Conservation (phyloP, 53 echinoderm and acorn worm species). For the Luidia sarsii region DNA sequence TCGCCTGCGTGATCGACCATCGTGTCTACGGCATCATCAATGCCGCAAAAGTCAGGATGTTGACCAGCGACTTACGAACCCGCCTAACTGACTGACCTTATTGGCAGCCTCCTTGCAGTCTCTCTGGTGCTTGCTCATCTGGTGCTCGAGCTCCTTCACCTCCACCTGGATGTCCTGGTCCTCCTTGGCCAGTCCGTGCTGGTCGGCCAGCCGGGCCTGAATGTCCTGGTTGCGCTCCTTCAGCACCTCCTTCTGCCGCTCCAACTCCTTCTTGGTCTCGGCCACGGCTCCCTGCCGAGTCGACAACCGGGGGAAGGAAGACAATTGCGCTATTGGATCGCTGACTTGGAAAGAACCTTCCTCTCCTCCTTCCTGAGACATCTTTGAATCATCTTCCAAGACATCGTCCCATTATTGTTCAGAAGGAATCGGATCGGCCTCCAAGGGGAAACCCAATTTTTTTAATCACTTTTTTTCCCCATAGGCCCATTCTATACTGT, state of each 20-base stretch:
- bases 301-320: background rate
- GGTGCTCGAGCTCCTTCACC: conserved; percentile 92
- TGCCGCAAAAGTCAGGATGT: no score
- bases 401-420: no score
- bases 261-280: conserved; percentile 77
- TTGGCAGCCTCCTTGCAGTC: conserved; percentile 93
- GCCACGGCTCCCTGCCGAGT: conserved; percentile 63
- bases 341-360: no score
- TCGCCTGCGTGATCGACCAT: no score
- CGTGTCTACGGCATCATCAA: no score
- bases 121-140: conserved; percentile 69
- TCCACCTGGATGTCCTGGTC: conserved; percentile 90
- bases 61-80: no score
- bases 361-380: no score
- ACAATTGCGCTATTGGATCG: background rate
- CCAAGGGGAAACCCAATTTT: no score
- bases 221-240: conserved; percentile 88
- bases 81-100: conserved; percentile 84
- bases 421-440: no score
- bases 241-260: conserved; percentile 83
- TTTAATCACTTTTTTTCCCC: no score
- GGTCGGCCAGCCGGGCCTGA: conserved; percentile 70
- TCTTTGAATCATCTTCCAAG: no score
- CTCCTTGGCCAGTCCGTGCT: conserved; percentile 70
- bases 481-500: no score